Evolutionary conservation across 2,113 vertebrate genomes (phyloP).

Genomic region (Pholis gunnellus): DNA sequence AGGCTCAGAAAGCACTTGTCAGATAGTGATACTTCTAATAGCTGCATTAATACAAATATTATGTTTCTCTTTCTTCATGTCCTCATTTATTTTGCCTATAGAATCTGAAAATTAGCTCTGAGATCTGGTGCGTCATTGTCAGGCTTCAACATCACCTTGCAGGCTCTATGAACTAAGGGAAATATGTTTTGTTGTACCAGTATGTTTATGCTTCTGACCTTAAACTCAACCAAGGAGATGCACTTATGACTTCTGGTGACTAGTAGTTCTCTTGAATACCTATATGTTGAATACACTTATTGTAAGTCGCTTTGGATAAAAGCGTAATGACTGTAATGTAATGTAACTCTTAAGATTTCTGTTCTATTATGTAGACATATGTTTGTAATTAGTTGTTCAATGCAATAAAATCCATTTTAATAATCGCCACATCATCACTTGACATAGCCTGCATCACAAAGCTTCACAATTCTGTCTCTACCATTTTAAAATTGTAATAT

Average conservation of each 20-base stretch:
- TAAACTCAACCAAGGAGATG: neutral
- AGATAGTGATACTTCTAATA: neutral
- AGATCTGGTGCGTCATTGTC: conserved; percentile 5
- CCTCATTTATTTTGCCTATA: neutral
- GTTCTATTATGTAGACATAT: neutral
- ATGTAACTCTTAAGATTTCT: neutral
- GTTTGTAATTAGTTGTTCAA: neutral
- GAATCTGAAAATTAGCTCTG: conserved; percentile 22
- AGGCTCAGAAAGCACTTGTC: neutral
- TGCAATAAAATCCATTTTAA: neutral
- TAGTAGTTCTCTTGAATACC: too few relatives aligned
- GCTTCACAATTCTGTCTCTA: neutral
- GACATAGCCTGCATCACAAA: neutral
- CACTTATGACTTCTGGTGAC: too few relatives aligned
- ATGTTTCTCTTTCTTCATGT: neutral
- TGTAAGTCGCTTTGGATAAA: too few relatives aligned
- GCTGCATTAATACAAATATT: neutral
- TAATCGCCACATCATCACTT: neutral
- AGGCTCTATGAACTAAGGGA: neutral
- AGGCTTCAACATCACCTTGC: neutral
- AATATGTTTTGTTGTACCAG: neutral
- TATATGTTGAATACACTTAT: too few relatives aligned
- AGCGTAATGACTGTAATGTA: too few relatives aligned
- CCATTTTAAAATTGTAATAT: neutral
- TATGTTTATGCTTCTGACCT: neutral